These are phyloP conservation scores for Cataglyphis albicans DNA, from an alignment of 2,888 invertebrate genomes.

Conservation along the genomic window DNA sequence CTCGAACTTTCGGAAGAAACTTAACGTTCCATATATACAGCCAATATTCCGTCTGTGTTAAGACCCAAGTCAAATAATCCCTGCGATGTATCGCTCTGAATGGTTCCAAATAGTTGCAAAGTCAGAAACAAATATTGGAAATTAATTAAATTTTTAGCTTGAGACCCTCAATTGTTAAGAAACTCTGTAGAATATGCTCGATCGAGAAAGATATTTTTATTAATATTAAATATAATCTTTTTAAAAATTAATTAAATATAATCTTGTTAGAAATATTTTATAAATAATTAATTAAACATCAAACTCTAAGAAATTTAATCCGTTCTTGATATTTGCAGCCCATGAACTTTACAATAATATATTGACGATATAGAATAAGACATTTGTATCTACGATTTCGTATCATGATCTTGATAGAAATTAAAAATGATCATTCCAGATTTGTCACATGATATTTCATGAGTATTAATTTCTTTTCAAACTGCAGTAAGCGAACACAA, in stretches of 20 bases:
- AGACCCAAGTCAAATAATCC: slow-evolving; percentile 64
- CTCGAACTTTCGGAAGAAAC: slow-evolving; percentile 55
- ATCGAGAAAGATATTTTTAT: no score
- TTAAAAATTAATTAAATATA: no score
- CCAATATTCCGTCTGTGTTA: slow-evolving; percentile 60
- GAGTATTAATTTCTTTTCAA: slow-evolving; percentile 21
- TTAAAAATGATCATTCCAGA: not conserved
- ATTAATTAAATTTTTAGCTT: slow-evolving; percentile 6
- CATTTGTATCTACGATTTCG: slow-evolving; percentile 60
- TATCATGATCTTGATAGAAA: not conserved
- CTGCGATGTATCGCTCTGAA: slow-evolving; percentile 46
- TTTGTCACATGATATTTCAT: slow-evolving; percentile 7
- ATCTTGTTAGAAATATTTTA: no score
- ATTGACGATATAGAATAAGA: slow-evolving; percentile 57
- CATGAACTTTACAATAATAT: slow-evolving; percentile 28
- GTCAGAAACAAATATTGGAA: not conserved
- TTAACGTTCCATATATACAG: slow-evolving; percentile 68
- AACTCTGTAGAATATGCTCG: not conserved
- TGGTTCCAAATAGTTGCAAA: slow-evolving; percentile 46
- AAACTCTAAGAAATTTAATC: not conserved
- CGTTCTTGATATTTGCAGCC: slow-evolving; percentile 5
- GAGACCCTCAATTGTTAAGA: not conserved
- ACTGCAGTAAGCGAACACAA: not conserved
- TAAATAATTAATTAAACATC: not conserved
- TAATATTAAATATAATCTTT: no score